Percentiles rank a stretch among this genome's conserved stretches.
Conservation (phyloP, 2,797 vertebrate genomes). For the Mionectes olivaceus region DNA sequence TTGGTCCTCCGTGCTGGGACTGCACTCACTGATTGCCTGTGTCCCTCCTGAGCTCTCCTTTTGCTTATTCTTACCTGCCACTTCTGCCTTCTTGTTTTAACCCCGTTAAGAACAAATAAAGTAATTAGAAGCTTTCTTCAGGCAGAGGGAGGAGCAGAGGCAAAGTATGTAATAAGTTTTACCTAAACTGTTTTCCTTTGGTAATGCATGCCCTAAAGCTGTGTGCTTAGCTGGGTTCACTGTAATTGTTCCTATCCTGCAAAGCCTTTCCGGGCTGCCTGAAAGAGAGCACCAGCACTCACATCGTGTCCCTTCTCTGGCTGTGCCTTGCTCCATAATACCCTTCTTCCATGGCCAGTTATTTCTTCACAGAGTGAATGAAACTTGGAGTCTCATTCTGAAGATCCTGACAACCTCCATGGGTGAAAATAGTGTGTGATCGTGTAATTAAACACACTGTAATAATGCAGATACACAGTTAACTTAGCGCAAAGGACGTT, state of each 20-base stretch:
- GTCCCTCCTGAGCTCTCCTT: not conserved
- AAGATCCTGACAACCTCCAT: not conserved
- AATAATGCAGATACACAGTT: not conserved
- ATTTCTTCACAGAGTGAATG: not conserved
- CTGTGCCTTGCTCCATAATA: fast-evolving
- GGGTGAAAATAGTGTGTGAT: not conserved
- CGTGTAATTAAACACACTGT: not conserved
- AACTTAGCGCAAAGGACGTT: not conserved
- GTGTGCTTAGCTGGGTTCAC: constrained; percentile 46
- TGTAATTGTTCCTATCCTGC: not conserved
- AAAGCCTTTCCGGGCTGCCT: not conserved
- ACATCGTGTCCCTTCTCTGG: not conserved
- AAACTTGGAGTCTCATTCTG: not conserved
- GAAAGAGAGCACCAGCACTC: not conserved
- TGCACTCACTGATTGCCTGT: not conserved
- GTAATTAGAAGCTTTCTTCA: constrained; percentile 60
- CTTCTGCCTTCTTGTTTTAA: not conserved
- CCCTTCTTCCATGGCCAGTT: not conserved
- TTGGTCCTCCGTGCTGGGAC: not conserved
- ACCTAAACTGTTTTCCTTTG: constrained; percentile 53
- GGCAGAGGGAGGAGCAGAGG: constrained; percentile 54
- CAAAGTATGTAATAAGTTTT: constrained; percentile 58
- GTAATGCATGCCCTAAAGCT: constrained; percentile 51
- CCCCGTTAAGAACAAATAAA: constrained; percentile 25
- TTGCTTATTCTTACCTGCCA: not conserved